A percentile compares a stretch with the other conserved stretches of the same genome.
These are phyloP conservation scores for Ganaspis sp. DNA, from an alignment of 1,140 invertebrate genomes.

Conservation along the genomic window DNA sequence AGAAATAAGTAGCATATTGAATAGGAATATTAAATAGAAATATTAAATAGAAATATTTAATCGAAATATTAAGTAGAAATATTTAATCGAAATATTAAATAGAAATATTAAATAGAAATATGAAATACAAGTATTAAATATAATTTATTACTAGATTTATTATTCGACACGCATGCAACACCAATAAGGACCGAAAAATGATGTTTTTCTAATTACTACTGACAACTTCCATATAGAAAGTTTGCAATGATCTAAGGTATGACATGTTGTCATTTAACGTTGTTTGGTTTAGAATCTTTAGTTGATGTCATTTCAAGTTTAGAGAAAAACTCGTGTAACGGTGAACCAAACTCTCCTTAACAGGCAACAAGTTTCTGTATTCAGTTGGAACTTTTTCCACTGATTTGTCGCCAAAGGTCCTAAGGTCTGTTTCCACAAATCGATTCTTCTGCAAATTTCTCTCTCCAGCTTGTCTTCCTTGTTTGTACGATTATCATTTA, in stretches of 20 bases:
- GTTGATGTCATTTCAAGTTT: constrained; percentile 27
- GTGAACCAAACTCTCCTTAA: constrained; percentile 30
- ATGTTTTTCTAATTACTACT: not conserved
- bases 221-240: constrained; percentile 19
- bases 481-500: not conserved
- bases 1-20: too few species aligned
- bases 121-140: too few species aligned
- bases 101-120: too few species aligned
- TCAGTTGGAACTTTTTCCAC: constrained; percentile 23
- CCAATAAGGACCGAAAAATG: not conserved
- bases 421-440: constrained; percentile 11
- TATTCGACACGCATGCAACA: too few species aligned
- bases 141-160: too few species aligned
- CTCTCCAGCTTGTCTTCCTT: not conserved
- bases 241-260: not conserved
- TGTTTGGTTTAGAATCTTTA: constrained; percentile 9
- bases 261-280: constrained; percentile 1
- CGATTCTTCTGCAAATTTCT: constrained; percentile 20
- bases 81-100: too few species aligned
- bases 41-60: too few species aligned
- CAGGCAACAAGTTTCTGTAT: constrained; percentile 15
- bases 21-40: too few species aligned
- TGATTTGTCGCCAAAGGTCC: constrained; percentile 27
- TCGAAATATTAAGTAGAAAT: too few species aligned
- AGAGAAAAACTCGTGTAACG: constrained; percentile 28